phyloP scores from a whole-genome alignment of 2,797 vertebrate genomes.

The Enteromius afrohamiltoni region DNA sequence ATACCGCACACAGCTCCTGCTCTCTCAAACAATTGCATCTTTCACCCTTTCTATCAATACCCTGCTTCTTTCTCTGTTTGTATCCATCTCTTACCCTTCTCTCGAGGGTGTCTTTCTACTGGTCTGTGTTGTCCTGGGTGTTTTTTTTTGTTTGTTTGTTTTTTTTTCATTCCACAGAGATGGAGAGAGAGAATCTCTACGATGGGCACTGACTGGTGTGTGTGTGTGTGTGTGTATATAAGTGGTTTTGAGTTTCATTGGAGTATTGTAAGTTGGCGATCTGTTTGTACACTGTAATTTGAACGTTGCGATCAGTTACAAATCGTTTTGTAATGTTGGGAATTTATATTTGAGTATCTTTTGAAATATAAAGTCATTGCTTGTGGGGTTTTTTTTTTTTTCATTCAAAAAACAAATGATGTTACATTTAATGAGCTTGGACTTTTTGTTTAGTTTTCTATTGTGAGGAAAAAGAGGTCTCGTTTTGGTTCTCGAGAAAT shows the following conservation, averaged over 20 bases:
- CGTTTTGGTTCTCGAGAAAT: slow-evolving; percentile 48
- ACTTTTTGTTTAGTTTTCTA: slow-evolving; percentile 44
- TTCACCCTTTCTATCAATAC: slow-evolving; percentile 37
- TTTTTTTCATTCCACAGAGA: slow-evolving; percentile 33
- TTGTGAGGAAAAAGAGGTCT: slow-evolving; percentile 35
- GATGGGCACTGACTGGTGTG: slow-evolving; percentile 61
- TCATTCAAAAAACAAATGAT: slow-evolving; percentile 34
- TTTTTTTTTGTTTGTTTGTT: slow-evolving; percentile 1
- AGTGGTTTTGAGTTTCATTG: slow-evolving; percentile 53
- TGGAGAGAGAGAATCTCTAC: slow-evolving; percentile 58
- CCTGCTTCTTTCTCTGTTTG: slow-evolving; percentile 50
- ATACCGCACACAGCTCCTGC: slow-evolving; percentile 38
- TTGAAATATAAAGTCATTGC: slow-evolving; percentile 51
- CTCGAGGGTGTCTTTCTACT: slow-evolving; percentile 62
- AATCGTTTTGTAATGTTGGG: slow-evolving; percentile 66
- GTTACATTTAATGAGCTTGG: slow-evolving; percentile 65
- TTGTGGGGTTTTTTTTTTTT: slow-evolving; percentile 39
- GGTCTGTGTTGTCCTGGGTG: slow-evolving; percentile 58
- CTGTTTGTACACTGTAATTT: slow-evolving; percentile 68
- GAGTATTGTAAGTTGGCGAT: slow-evolving; percentile 59
- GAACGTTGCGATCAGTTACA: slow-evolving; percentile 67
- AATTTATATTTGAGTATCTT: slow-evolving; percentile 70
- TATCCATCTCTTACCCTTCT: slow-evolving; percentile 54
- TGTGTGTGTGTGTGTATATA: slow-evolving; percentile 70
- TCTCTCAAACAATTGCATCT: slow-evolving; percentile 35